Evolutionary conservation across 2,888 invertebrate species (phyloP).

Genomic region (Nipponacmea schrenckii): DNA sequence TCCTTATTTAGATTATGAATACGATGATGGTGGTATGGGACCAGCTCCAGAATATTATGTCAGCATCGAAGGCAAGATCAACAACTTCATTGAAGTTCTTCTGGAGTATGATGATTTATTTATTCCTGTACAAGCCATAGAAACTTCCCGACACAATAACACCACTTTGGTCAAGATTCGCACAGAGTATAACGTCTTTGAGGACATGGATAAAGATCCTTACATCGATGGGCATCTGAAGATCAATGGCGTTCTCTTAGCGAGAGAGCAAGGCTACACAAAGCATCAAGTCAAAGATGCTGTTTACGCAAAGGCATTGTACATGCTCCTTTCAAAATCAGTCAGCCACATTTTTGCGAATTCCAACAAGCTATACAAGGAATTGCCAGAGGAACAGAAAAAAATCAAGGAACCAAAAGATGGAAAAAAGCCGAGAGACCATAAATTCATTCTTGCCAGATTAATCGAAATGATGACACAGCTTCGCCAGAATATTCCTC

Average conservation of each 20-base stretch:
- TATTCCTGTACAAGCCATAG: not conserved
- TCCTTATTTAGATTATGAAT: constrained; percentile 5
- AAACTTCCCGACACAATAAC: not conserved
- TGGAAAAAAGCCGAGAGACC: not conserved
- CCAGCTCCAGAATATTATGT: not conserved
- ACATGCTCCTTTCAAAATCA: not conserved
- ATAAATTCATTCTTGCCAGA: not conserved
- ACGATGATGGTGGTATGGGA: not conserved
- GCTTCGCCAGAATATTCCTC: not conserved
- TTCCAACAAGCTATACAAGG: not conserved
- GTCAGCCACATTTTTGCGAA: not conserved
- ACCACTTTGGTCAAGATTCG: not conserved
- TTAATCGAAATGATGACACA: not conserved
- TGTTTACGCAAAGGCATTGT: not conserved
- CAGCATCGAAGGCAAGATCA: not conserved
- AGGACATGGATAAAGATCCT: not conserved
- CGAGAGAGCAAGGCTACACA: not conserved
- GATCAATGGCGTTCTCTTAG: not conserved
- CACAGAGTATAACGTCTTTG: not conserved
- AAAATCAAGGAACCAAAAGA: not conserved
- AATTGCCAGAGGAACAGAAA: not conserved
- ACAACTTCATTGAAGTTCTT: not conserved
- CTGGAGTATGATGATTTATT: not conserved
- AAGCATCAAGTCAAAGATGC: not conserved
- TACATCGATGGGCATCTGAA: not conserved